A percentile compares a stretch with the other conserved stretches of the same genome.
Conservation (phyloP, 2,113 vertebrate species). For the Carassius auratus region DNA sequence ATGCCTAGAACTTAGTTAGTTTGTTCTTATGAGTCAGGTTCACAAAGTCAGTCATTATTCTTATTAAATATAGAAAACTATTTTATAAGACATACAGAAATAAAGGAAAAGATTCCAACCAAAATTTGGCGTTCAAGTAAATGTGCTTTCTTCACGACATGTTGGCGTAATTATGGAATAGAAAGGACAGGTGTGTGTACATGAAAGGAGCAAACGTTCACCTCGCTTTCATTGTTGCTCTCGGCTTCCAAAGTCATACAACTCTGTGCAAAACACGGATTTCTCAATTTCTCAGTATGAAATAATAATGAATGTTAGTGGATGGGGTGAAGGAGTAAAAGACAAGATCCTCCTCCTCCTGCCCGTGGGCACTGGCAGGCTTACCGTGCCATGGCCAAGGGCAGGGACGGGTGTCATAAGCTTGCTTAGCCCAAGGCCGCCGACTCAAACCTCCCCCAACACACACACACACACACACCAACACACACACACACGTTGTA, state of each 20-base stretch:
- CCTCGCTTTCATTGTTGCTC: constrained; percentile 20
- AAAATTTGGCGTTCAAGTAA: no score
- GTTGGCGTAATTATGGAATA: not conserved
- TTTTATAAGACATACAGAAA: not conserved
- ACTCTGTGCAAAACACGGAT: constrained; percentile 68
- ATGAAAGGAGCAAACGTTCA: constrained; percentile 7
- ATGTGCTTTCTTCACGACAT: no score
- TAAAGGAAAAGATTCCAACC: not conserved
- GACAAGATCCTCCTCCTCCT: constrained; percentile 6
- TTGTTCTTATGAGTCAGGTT: not conserved
- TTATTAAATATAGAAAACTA: constrained; percentile 6
- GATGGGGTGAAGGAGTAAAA: constrained; percentile 51
- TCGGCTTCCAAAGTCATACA: constrained; percentile 50
- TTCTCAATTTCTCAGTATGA: constrained; percentile 74
- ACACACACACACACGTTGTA: not conserved
- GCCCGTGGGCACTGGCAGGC: constrained; percentile 50
- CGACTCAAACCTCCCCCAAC: constrained; percentile 2
- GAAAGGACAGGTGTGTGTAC: not conserved
- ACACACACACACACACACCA: constrained; percentile 37
- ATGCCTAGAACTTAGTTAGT: not conserved
- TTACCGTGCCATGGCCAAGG: constrained; percentile 72
- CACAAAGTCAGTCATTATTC: not conserved
- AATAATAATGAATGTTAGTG: constrained; percentile 71
- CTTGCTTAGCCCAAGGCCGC: constrained; percentile 46
- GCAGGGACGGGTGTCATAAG: constrained; percentile 56